These are phyloP conservation scores for Diceros bicornis DNA, from an alignment of 2,797 vertebrate genomes.

Conservation along the genomic window DNA sequence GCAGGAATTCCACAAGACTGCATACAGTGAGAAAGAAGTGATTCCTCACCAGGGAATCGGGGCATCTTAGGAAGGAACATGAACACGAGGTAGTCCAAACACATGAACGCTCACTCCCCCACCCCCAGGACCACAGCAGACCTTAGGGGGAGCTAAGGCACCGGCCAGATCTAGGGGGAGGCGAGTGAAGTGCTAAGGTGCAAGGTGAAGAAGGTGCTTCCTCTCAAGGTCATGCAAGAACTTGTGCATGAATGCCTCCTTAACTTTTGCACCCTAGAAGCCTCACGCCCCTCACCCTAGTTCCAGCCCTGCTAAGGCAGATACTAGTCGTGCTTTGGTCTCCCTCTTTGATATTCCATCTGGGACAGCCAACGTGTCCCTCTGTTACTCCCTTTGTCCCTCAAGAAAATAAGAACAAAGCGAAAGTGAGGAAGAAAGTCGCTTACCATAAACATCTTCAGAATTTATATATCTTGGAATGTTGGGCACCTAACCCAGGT, in stretches of 20 bases:
- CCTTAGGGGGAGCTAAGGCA: not conserved
- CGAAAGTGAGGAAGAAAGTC: not conserved
- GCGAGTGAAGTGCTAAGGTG: not conserved
- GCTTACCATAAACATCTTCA: not conserved
- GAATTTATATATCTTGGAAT: not conserved
- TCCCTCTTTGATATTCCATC: not conserved
- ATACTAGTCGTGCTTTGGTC: not conserved
- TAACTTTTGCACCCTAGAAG: not conserved
- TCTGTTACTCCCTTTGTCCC: not conserved
- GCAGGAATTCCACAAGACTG: not conserved
- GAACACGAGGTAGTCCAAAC: not conserved
- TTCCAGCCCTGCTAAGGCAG: not conserved
- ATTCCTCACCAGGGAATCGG: not conserved
- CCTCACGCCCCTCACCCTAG: not conserved
- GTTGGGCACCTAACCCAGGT: not conserved
- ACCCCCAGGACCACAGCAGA: not conserved
- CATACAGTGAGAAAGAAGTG: not conserved
- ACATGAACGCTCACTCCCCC: not conserved
- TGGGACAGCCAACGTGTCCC: not conserved
- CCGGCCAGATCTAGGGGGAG: not conserved
- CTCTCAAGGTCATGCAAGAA: not conserved
- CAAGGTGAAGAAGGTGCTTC: not conserved
- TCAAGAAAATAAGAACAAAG: conserved; percentile 21
- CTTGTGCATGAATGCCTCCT: not conserved
- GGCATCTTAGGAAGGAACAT: not conserved